Evolutionary conservation across 2,113 vertebrate species (phyloP), one percentile per base, ranked within the genome.

Genomic region (Alligator mississippiensis): DNA sequence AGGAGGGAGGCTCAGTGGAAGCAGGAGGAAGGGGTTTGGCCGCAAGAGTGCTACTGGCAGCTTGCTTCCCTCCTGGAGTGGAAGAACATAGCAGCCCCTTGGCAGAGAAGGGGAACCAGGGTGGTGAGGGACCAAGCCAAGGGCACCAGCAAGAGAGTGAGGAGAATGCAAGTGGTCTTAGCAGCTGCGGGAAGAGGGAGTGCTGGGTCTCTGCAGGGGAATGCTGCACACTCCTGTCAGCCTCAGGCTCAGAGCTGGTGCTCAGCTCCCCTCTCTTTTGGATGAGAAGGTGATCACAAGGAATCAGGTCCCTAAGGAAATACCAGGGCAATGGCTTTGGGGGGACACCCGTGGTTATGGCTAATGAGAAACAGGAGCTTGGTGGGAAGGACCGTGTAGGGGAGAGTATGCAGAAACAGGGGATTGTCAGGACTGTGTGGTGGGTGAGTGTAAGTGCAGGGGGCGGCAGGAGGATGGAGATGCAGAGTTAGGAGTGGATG

Each of bases 211-310:
- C 90, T 72, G 85, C 82, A 62, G 61, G 30, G 4, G 58, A 47
- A 93, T 93, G 92, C 96, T 55, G 80, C 57, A 68, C 57, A 11
- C 64, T 89, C 93, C 93, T 90, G 17, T 76, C 34, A 92, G 38
- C 30, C 34, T 70, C 30, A 34, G 70, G 54, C 30, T 84, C 63
- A 85, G 57, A 30, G 24, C 74, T 9, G 47, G 25, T 25, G 59
- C 85, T 22, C 30, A 80, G 84, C 72, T 84, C 58, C 90, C 76
- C 90, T 89, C 96, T 95, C 89, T 85, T 77, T 15, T 27, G 89
- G 58, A 84, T 74, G 27, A 68, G 86, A 77, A 84, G 47, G 70
- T 62, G 76, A 90, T 64, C 57, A 60, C 59, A 62, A 74, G 75
- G 74, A 55, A 54, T 78, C 70, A 75, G 34, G 74, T 62, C 62